These are phyloP conservation scores for Aphidius gifuensis DNA, from an alignment of 1,140 invertebrate genomes.

Conservation along the genomic window DNA sequence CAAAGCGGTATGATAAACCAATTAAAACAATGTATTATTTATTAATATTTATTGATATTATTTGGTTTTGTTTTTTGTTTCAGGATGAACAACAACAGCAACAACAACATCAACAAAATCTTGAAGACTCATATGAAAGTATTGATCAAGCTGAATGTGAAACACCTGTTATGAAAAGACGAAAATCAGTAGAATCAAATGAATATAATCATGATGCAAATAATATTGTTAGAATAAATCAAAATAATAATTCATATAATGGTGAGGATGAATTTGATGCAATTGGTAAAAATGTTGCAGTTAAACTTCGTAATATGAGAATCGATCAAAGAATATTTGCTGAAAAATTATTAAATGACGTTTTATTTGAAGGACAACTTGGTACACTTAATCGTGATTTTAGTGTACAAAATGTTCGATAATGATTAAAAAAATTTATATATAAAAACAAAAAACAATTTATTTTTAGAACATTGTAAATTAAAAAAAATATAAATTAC, in stretches of 20 bases:
- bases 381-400: conserved; percentile 52
- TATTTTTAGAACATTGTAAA: conserved; percentile 1
- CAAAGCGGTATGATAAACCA: conserved; percentile 36
- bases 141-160: no score
- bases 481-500: background rate
- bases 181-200: conserved; percentile 42
- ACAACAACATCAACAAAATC: no score
- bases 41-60: no score
- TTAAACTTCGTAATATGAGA: conserved; percentile 50
- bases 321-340: conserved; percentile 53
- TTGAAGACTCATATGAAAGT: no score
- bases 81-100: no score
- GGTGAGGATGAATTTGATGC: conserved; percentile 52
- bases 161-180: conserved; percentile 35
- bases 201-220: conserved; percentile 36
- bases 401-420: conserved; percentile 35
- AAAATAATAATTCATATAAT: conserved; percentile 42
- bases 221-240: conserved; percentile 38
- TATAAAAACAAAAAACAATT: conserved; percentile 8
- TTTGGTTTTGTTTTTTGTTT: no score
- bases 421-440: conserved; percentile 34
- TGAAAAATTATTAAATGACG: conserved; percentile 52
- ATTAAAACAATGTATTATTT: background rate
- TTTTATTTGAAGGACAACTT: conserved; percentile 52
- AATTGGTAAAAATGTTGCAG: conserved; percentile 50